Evolutionary conservation across 2,797 vertebrate genomes (phyloP), one percentile per base, ranked within the genome.

Genomic region (Sciurus vulgaris): DNA sequence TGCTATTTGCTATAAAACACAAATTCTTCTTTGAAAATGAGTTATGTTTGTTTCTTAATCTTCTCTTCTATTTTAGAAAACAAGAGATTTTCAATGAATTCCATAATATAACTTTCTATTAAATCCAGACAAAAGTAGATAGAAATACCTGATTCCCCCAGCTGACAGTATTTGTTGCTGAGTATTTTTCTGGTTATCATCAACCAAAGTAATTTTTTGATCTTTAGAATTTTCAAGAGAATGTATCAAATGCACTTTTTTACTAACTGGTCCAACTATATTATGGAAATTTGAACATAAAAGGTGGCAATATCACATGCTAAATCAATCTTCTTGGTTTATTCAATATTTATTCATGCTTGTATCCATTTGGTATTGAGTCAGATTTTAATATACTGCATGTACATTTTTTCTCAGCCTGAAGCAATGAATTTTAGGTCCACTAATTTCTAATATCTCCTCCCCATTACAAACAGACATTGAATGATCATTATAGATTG

Each of bases 201-300:
- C 26, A 88, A 56, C 30, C 18, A 89, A 65, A 67, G n/a, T 76
- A 76, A 95, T 94, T 41, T 88, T 96, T 94, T 93, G 38, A 96
- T 86, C 54, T 93, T 93, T 79, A 91, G n/a, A 86, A 72, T 82
- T 77, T 72, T 70, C 38, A 81, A 87, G 83, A 70, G 17, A 88
- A 86, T 67, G 7, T 79, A 83, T 54, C 47, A 86, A 93, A 90
- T 96, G 91, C 76, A 87, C 76, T 95, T 92, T 61, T 89, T 86
- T 76, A 44, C 72, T 35, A 33, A 54, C 78, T 96, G 59, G 49
- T 12, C 26, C 41, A 93, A 86, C 5, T 54, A 5, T 7, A 90
- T 73, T 88, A 94, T 93, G 38, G 69, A 97, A 90, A 95, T 97
- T 49, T 82, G 49, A 65, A 87, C 69, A 91, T 73, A 94, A 94